phyloP scores from a whole-genome alignment of 2,888 invertebrate genomes.

The Panopea generosa region DNA sequence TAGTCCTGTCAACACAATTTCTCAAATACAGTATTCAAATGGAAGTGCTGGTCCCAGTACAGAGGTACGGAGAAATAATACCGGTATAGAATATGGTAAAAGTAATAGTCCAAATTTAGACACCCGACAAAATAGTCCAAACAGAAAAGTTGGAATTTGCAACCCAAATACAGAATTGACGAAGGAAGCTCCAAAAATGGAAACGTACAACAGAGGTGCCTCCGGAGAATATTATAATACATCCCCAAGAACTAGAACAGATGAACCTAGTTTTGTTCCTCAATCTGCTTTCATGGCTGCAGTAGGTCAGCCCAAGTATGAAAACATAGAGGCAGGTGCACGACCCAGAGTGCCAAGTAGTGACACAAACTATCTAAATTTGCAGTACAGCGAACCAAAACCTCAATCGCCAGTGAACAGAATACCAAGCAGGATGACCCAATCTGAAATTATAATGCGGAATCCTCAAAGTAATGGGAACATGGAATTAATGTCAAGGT shows the following conservation, averaged over 20 bases:
- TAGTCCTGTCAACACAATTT: too few species aligned
- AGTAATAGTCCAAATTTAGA: too few species aligned
- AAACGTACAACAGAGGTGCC: too few species aligned
- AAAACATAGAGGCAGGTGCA: slow-evolving; percentile 10
- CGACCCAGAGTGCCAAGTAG: slow-evolving; percentile 21
- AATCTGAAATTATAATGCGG: slow-evolving; percentile 43
- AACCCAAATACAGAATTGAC: too few species aligned
- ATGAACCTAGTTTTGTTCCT: slow-evolving; percentile 9
- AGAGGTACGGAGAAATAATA: too few species aligned
- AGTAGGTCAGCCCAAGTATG: neutral
- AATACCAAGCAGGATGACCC: slow-evolving; percentile 49
- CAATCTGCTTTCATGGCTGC: neutral
- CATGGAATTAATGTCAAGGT: slow-evolving; percentile 18
- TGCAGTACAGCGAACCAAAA: slow-evolving; percentile 1
- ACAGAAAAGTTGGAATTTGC: too few species aligned
- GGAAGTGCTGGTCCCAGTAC: too few species aligned
- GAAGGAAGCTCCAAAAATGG: too few species aligned
- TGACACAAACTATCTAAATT: slow-evolving; percentile 11
- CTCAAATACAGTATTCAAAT: too few species aligned
- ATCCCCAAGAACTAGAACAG: slow-evolving; percentile 20
- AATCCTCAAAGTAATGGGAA: too few species aligned
- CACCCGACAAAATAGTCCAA: too few species aligned
- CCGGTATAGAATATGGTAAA: too few species aligned
- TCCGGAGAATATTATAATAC: slow-evolving; percentile 13
- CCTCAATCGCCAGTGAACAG: slow-evolving; percentile 3